Percentiles rank a stretch among this genome's conserved stretches.
These are phyloP conservation scores for Oscheius sp. DNA, from an alignment of 2,888 invertebrate species.

Conservation along the genomic window DNA sequence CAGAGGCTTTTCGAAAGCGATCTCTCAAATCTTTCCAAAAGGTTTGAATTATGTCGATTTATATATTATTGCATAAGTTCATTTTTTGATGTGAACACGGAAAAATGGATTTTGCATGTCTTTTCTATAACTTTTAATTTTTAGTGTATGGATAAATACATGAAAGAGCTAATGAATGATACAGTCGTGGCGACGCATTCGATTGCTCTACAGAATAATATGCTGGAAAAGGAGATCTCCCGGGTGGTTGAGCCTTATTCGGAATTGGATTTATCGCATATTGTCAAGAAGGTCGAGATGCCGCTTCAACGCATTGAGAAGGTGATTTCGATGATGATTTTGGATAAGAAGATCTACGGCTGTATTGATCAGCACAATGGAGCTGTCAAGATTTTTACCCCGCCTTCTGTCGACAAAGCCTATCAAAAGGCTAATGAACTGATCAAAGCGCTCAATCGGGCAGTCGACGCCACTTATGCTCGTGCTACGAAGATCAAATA, in stretches of 20 bases:
- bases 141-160: slow-evolving; percentile 78
- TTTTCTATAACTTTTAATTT: too few species aligned
- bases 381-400: slow-evolving; percentile 88
- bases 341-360: slow-evolving; percentile 90
- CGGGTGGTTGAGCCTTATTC: slow-evolving; percentile 99
- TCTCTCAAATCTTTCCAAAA: slow-evolving; percentile 93
- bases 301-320: slow-evolving; percentile 86
- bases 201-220: slow-evolving; percentile 95
- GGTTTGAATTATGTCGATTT: too few species aligned
- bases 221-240: slow-evolving; percentile 98
- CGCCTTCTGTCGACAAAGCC: slow-evolving; percentile 83
- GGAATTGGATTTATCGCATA: slow-evolving; percentile 82
- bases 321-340: slow-evolving; percentile 98
- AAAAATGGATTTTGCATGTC: too few species aligned
- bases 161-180: slow-evolving; percentile 60
- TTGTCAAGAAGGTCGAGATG: slow-evolving; percentile 65
- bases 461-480: slow-evolving; percentile 79
- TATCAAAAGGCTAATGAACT: slow-evolving; percentile 96
- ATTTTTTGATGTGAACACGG: not conserved
- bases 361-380: slow-evolving; percentile 94
- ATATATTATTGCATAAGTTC: not conserved
- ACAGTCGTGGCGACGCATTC: slow-evolving; percentile 96
- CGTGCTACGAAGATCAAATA: slow-evolving; percentile 13
- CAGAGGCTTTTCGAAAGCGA: slow-evolving; percentile 92
- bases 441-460: slow-evolving; percentile 97